Percentiles rank a stretch among this genome's conserved stretches.
Evolutionary conservation across 2,888 invertebrate genomes (phyloP).

Genomic region (Aporophyla nigra): DNA sequence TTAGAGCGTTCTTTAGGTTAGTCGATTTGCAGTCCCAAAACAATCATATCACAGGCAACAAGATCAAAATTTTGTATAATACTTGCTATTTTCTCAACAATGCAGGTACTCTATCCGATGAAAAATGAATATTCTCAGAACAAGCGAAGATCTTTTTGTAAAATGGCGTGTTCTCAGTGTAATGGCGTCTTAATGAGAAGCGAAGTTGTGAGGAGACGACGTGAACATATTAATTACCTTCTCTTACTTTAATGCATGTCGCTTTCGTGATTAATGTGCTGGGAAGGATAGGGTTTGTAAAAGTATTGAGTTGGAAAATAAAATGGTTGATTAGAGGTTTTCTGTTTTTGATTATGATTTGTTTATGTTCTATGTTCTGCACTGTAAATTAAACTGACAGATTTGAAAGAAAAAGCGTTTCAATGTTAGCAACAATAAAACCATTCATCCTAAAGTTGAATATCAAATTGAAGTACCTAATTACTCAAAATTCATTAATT

Average conservation of each 20-base stretch:
- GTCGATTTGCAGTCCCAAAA: not conserved
- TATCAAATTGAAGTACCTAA: too few relatives aligned
- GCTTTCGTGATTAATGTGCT: slow-evolving; percentile 79
- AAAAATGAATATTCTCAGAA: slow-evolving; percentile 55
- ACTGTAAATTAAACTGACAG: too few relatives aligned
- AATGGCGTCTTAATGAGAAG: slow-evolving; percentile 85
- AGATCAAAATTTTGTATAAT: not conserved
- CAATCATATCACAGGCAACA: not conserved
- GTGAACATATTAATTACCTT: slow-evolving; percentile 87
- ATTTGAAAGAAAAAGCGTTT: too few relatives aligned
- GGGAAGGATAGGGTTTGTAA: not conserved
- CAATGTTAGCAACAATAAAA: too few relatives aligned
- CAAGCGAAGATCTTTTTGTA: slow-evolving; percentile 55
- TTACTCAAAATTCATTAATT: too few relatives aligned
- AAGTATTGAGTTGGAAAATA: not conserved
- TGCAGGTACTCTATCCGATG: slow-evolving; percentile 30
- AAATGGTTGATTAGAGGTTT: not conserved
- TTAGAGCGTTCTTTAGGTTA: too few relatives aligned
- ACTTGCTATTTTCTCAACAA: slow-evolving; percentile 28
- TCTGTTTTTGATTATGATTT: too few relatives aligned
- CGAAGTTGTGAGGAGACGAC: slow-evolving; percentile 79
- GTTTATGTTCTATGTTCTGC: too few relatives aligned
- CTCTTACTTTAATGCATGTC: slow-evolving; percentile 79
- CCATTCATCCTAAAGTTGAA: too few relatives aligned
- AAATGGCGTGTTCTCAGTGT: slow-evolving; percentile 73